Percentiles rank a stretch among this genome's conserved stretches.
Conservation (phyloP, 1,140 invertebrate genomes). For the Leptinotarsa lineolata region DNA sequence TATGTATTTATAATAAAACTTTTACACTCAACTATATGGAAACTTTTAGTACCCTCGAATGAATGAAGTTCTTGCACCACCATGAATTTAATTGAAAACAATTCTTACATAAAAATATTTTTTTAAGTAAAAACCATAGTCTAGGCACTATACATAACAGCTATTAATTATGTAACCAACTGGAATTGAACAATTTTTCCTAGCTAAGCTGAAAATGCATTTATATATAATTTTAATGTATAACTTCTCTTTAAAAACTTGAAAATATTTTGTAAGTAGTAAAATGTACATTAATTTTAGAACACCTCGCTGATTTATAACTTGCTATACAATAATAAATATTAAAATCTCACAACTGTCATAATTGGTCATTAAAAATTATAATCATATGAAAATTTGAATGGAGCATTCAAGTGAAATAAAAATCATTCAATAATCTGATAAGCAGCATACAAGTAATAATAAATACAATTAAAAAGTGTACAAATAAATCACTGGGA, state of each 20-base stretch:
- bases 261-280: constrained; percentile 25
- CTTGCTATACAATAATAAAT: constrained; percentile 25
- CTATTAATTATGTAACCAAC: constrained; percentile 9
- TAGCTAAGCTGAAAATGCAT: constrained; percentile 28
- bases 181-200: constrained; percentile 14
- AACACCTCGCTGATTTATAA: constrained; percentile 19
- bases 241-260: constrained; percentile 22
- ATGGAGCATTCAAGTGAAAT: neutral
- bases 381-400: neutral
- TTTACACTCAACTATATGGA: constrained; percentile 43
- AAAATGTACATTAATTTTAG: constrained; percentile 26
- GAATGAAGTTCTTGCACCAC: constrained; percentile 31
- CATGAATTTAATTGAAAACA: constrained; percentile 18
- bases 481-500: constrained; percentile 23
- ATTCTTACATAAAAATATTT: constrained; percentile 34
- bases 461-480: constrained; percentile 21
- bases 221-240: neutral
- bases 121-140: constrained; percentile 36
- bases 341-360: constrained; percentile 28
- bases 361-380: constrained; percentile 24
- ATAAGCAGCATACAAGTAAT: constrained; percentile 15
- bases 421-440: constrained; percentile 9
- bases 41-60: constrained; percentile 41
- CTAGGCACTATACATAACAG: constrained; percentile 39
- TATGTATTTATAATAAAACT: constrained; percentile 42